These are phyloP conservation scores for Oscheius onirici DNA, from an alignment of 2,888 invertebrate species.

Conservation along the genomic window DNA sequence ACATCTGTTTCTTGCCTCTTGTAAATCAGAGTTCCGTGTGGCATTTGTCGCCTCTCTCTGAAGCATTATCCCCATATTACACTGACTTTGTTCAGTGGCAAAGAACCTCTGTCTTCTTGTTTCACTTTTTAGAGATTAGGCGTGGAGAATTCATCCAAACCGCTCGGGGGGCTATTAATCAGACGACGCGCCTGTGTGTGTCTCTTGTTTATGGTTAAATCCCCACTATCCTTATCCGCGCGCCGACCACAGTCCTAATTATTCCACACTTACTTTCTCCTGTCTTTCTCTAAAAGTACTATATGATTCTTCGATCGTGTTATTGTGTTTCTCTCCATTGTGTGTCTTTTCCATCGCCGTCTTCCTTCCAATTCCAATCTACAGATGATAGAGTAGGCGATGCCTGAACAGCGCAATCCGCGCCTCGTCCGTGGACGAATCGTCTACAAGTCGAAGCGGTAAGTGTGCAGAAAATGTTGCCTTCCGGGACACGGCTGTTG, in stretches of 20 bases:
- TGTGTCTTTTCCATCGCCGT: not conserved
- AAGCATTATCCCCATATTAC: slow-evolving; percentile 29
- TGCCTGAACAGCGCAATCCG: slow-evolving; percentile 37
- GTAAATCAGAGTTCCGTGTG: not conserved
- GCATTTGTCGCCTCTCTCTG: slow-evolving; percentile 30
- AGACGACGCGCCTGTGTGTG: slow-evolving; percentile 5
- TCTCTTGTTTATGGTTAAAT: slow-evolving; percentile 28
- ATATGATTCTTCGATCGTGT: too few species aligned
- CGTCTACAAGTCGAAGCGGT: slow-evolving; percentile 66
- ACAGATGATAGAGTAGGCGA: not conserved
- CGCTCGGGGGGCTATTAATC: slow-evolving; percentile 22
- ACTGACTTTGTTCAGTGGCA: not conserved
- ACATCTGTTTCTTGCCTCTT: not conserved
- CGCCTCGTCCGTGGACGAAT: slow-evolving; percentile 64
- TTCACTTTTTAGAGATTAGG: not conserved
- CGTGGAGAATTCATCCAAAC: not conserved
- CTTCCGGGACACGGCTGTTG: too few species aligned
- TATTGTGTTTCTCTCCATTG: not conserved
- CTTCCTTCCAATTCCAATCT: not conserved
- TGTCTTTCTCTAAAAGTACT: too few species aligned
- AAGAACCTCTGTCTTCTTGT: slow-evolving; percentile 5
- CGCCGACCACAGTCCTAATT: slow-evolving; percentile 21
- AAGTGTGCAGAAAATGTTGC: slow-evolving; percentile 1
- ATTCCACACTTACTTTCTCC: slow-evolving; percentile 17
- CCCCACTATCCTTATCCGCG: not conserved